These are phyloP conservation scores for Paedocypris micromegethes DNA, from an alignment of 2,797 vertebrate species.

Conservation along the genomic window DNA sequence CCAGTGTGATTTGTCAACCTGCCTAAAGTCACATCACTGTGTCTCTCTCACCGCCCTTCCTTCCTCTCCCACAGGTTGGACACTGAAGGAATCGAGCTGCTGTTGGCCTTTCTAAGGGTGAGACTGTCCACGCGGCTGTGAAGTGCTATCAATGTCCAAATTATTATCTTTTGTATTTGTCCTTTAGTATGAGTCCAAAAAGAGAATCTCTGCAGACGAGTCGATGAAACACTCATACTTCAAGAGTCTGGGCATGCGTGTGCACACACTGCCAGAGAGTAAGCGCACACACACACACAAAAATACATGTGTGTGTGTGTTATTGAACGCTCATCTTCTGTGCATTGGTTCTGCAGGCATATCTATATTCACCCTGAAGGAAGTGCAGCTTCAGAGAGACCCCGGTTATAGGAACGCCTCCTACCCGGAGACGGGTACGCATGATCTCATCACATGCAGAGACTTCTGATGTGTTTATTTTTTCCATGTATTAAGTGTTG, in stretches of 20 bases:
- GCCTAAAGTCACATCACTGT: constrained; percentile 44
- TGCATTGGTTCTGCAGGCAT: constrained; percentile 67
- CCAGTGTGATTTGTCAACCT: constrained; percentile 48
- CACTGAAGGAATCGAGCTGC: constrained; percentile 91
- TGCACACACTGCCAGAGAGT: constrained; percentile 90
- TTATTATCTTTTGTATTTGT: background rate
- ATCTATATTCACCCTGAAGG: constrained; percentile 97
- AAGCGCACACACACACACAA: constrained; percentile 55
- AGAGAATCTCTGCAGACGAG: constrained; percentile 93
- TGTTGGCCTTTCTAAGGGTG: constrained; percentile 90
- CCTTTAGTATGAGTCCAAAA: constrained; percentile 91
- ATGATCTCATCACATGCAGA: background rate
- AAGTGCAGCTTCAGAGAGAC: constrained; percentile 95
- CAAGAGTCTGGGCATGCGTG: constrained; percentile 86
- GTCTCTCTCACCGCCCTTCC: constrained; percentile 34
- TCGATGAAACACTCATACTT: constrained; percentile 97
- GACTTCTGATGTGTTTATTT: background rate
- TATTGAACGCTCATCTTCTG: background rate
- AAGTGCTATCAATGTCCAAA: background rate
- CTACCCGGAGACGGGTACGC: constrained; percentile 89
- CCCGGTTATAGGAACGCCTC: constrained; percentile 96
- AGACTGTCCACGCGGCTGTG: constrained; percentile 41
- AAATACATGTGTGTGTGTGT: background rate
- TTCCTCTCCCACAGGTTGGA: constrained; percentile 76
- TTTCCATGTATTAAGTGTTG: too few species aligned